Evolutionary conservation across 2,888 invertebrate species (phyloP), one percentile per base, ranked within the genome.

Genomic region (Matsumyia berberina): DNA sequence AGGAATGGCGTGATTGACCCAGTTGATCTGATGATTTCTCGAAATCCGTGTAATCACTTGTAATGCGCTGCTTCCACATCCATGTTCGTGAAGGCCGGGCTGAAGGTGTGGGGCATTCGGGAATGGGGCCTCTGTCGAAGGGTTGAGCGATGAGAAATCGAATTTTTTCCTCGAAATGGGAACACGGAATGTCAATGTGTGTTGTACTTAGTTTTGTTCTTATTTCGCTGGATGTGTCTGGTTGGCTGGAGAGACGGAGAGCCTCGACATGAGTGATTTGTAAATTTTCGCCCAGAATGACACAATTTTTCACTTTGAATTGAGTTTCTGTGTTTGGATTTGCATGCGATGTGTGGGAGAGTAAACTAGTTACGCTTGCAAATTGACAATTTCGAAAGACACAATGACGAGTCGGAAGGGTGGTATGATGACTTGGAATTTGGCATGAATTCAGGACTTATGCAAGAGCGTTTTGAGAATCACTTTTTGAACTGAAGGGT

Each of bases 11-110:
- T 80, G 80, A 80, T 85, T 85, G 79, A 80, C 85, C 80, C 76
- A 74, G 80, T 80, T 85, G 79, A 80, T 85, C 74, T 85, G 80
- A 85, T 79, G 85, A 76, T 79, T 85, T 66, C 80, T 66, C 70
- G 44, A 73, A 80, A 85, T 85, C 80, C 85, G 69, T 80, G 80
- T 80, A 85, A 85, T 85, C 85, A 76, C 85, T 85, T 76, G 85
- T 85, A 85, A 85, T 85, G 80, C 70, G 85, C 70, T 74, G 70
- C 80, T 85, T 76, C 74, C 44, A 42, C 79, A 85, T 79, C 66
- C 73, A 73, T 73, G 67, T 60, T 37, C 35, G 49, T 15, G 29
- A 12, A 42, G 37, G n/a, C 24, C n/a, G 8, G 42, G 17, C 39
- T 37, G 24, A 7, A 24, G 44, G 58, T 62, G 37, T 33, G 29